A percentile compares a stretch with the other conserved stretches of the same genome.
Conservation (phyloP, 2,888 invertebrate species). For the Crossocerus cetratus region DNA sequence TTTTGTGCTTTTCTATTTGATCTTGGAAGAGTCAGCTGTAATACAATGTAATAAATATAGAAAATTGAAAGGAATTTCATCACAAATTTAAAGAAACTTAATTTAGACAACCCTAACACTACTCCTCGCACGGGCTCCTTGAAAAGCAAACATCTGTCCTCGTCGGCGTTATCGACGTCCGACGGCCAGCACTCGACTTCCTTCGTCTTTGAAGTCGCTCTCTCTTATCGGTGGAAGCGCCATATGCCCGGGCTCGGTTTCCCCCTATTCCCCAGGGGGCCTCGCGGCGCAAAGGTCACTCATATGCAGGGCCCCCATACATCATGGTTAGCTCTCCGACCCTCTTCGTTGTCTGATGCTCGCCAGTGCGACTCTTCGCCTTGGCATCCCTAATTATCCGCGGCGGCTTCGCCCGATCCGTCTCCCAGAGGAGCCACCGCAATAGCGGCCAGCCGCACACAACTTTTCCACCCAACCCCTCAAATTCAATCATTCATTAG, state of each 20-base stretch:
- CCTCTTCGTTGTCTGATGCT: slow-evolving; percentile 45
- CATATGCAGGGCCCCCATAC: slow-evolving; percentile 70
- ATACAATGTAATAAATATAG: too few species aligned
- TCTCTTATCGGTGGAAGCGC: slow-evolving; percentile 53
- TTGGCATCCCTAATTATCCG: slow-evolving; percentile 72
- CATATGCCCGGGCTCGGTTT: too few species aligned
- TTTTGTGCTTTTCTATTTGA: too few species aligned
- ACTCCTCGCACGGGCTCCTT: too few species aligned
- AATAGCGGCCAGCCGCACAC: slow-evolving; percentile 58
- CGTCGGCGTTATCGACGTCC: slow-evolving; percentile 44
- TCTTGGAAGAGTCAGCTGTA: too few species aligned
- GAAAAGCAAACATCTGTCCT: too few species aligned
- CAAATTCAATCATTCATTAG: slow-evolving; percentile 74
- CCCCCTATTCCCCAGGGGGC: slow-evolving; percentile 61
- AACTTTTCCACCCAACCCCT: slow-evolving; percentile 69
- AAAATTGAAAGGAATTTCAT: too few species aligned
- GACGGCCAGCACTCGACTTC: slow-evolving; percentile 38
- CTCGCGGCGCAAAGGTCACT: slow-evolving; percentile 69
- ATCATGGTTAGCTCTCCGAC: slow-evolving; percentile 71
- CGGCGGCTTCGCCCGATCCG: slow-evolving; percentile 44
- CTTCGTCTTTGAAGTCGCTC: slow-evolving; percentile 58
- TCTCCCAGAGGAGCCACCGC: slow-evolving; percentile 54
- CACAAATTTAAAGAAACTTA: too few species aligned
- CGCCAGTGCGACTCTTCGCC: slow-evolving; percentile 65
- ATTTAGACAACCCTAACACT: too few species aligned